Conservation (phyloP, 2,797 vertebrate species). For the Cyprinodon diabolis region DNA sequence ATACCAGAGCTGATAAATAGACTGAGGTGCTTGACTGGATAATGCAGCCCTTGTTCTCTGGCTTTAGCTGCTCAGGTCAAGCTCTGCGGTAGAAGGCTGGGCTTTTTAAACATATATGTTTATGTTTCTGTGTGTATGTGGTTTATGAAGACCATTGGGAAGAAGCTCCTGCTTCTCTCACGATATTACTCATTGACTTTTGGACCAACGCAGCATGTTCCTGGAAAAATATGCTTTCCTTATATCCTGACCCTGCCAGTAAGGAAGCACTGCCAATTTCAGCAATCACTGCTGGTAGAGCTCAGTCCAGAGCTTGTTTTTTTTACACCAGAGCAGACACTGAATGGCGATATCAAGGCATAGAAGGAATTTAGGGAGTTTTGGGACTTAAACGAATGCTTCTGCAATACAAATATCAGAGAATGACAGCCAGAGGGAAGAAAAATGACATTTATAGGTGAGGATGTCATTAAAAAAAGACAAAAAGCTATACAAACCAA, state of each 20-base stretch:
- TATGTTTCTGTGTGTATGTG: constrained; percentile 31
- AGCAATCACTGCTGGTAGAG: constrained; percentile 33
- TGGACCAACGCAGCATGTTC: constrained; percentile 34
- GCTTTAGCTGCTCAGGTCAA: constrained; percentile 30
- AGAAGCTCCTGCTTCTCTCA: constrained; percentile 28
- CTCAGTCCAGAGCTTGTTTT: neutral
- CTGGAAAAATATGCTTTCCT: constrained; percentile 44
- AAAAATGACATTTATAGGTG: neutral
- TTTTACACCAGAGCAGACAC: neutral
- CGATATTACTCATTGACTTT: constrained; percentile 41
- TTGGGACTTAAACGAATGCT: neutral
- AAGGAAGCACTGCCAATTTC: constrained; percentile 27
- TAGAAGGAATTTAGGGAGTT: neutral
- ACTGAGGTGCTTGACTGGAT: constrained; percentile 54
- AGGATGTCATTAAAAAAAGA: neutral
- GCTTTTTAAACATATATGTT: constrained; percentile 41
- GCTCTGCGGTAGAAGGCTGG: constrained; percentile 38
- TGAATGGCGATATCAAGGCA: neutral
- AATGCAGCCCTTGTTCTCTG: constrained; percentile 72
- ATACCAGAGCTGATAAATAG: constrained; percentile 62
- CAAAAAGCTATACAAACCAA: neutral
- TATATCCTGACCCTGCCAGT: constrained; percentile 38
- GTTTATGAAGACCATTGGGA: constrained; percentile 60
- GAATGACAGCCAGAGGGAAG: neutral
- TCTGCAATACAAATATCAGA: neutral